Evolutionary conservation across 2,888 invertebrate species (phyloP).

Genomic region (Ethmia dodecea): DNA sequence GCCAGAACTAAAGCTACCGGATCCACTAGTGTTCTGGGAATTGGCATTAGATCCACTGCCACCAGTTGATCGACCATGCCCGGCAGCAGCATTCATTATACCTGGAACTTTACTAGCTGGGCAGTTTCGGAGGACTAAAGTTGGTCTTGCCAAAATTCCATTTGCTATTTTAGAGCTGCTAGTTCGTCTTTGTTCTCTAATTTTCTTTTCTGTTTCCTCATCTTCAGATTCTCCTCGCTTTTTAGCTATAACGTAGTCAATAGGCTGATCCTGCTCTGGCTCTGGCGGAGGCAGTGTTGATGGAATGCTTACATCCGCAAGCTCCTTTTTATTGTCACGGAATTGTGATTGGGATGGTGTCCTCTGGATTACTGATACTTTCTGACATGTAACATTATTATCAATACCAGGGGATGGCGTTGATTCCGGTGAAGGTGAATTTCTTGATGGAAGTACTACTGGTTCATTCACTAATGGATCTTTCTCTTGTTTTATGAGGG

Average conservation of each 20-base stretch:
- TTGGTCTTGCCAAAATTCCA: constrained; percentile 70
- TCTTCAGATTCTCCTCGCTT: constrained; percentile 83
- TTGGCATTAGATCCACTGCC: constrained; percentile 72
- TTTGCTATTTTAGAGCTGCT: constrained; percentile 82
- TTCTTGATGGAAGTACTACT: constrained; percentile 73
- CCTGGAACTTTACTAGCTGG: constrained; percentile 79
- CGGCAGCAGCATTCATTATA: constrained; percentile 86
- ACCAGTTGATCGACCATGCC: constrained; percentile 85
- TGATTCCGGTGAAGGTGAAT: constrained; percentile 71
- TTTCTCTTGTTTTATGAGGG: constrained; percentile 80
- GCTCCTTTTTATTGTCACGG: constrained; percentile 65
- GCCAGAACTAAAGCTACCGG: constrained; percentile 74
- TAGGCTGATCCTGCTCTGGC: constrained; percentile 91
- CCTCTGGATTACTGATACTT: constrained; percentile 89
- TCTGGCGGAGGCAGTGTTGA: constrained; percentile 70
- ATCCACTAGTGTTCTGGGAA: constrained; percentile 69
- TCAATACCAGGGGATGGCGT: constrained; percentile 81
- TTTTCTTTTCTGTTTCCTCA: constrained; percentile 82
- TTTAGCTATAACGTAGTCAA: constrained; percentile 92
- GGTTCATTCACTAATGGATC: constrained; percentile 80
- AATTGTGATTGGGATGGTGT: constrained; percentile 80
- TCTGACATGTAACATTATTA: constrained; percentile 82
- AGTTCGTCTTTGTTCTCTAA: constrained; percentile 82
- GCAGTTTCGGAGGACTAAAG: constrained; percentile 74
- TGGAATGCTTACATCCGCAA: constrained; percentile 70